Evolutionary conservation across 2,113 vertebrate genomes (phyloP), one percentile per base, ranked within the genome.

Genomic region (Colius striatus): DNA sequence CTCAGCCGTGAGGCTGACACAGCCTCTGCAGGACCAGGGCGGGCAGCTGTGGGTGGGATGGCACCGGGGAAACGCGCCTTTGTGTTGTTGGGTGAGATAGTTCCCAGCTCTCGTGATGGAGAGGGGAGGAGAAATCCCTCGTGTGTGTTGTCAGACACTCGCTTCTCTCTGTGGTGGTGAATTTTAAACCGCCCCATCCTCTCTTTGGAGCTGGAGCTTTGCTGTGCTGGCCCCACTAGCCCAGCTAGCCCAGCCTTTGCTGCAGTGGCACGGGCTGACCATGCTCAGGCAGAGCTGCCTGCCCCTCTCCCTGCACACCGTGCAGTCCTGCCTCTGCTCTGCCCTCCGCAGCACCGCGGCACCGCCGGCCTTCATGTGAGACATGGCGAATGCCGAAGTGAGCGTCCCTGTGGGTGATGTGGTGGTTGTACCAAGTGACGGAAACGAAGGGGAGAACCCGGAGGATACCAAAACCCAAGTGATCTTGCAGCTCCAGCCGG

Each of bases 381-480:
- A 97, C 96, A 99, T 99, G 99, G 98, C 99, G 47, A 98, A 99
- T 92, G 98, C 98, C 30, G 98, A 98, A 97, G 98, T 98, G 89
- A 99, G 98, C 79, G 97, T 99, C 98, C 99, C 99, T 89, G 98
- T 99, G 96, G 98, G 98, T 86, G 98, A 99, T 93, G 98, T 99
- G 93, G 98, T 98, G 96, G 98, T 98, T 89, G 98, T 98, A 89
- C 99, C 98, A 97, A 98, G 98, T 82, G 98, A 98, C 4, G 98
- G 97, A 18, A 98, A 97, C 58, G 98, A 98, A 87, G 98, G 98
- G 62, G 98, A 98, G 86, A 98, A 97, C 11, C 98, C 98, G 58
- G 98, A 99, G 97, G 98, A 98, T 43, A 98, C 97, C 83, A 99
- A 99, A 97, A 99, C 98, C 80, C 98, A 98, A 97, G 99, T 99